Base-by-base conservation (phyloP, 2,888 invertebrate genomes). In the Neuroscelio doddi region DNA sequence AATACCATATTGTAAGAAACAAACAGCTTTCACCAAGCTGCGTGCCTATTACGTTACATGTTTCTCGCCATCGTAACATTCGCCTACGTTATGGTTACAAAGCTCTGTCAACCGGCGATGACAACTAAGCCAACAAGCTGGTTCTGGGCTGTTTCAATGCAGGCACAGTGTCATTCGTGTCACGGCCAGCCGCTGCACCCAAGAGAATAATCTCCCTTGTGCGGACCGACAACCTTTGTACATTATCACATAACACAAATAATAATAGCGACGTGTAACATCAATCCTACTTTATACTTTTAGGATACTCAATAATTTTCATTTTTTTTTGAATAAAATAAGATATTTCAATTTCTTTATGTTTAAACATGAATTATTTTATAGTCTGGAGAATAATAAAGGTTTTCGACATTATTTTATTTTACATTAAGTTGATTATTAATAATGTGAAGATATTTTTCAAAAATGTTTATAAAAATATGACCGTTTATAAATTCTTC, bases 181-280 rank as follows among this genome's bases (percentile, higher is more conserved):
- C 80, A 79, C 77, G 80, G 80, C 76, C 81, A 81, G 74, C 74
- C 73, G 75, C 75, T 76, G 76, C 77, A 74, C 75, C 77, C 73
- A 74, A 63, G 68, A 68, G 66, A 69, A 70, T 74, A 65, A 64
- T 55, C 39, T 55, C 55, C 55, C 34, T 46, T 47, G 26, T 45
- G 12, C 38, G 42, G 46, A 36, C 45, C 52, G 49, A 38, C 17
- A 2, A 21, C 41, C 59, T 59, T 67, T 67, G 53, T 58, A 55
- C 63, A 67, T 67, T 67, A 58, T 67, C 62, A 41, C 62, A 27
- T 24, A 49, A 41, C 51, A 36, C 34, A 41, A 42, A 36, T 58
- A 49, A 56, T 59, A 44, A 63, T 44, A 39, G 49, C 44, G 55
- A 51, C 47, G 58, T 51, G 51, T 63, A 59, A 42, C n/a, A n/a